Base-by-base conservation (phyloP, 2,888 invertebrate species). In the Ormyrus rosae region DNA sequence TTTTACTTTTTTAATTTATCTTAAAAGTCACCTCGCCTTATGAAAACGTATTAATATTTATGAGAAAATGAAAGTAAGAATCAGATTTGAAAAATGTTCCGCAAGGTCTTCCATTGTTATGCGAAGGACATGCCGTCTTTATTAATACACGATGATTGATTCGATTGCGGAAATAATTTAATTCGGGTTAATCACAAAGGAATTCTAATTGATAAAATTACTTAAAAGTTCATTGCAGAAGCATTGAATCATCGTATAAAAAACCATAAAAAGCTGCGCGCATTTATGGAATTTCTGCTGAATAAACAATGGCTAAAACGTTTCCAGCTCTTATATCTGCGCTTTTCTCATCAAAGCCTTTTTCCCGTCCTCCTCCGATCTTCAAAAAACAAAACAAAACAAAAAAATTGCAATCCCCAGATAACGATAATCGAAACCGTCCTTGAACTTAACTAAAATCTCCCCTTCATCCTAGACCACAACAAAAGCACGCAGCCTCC, bases 1-100 rank as follows among this genome's bases (percentile, higher is more conserved):
- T n/a, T 34, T 34, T 34, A 34, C 34, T 34, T 34, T 34, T 34
- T 34, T 34, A 34, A 34, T 34, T 34, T 34, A 1, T 34, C 2
- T 34, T 34, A 34, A 34, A 34, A 34, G 34, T 34, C 34, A 34
- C 34, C 34, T 34, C 34, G 34, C 34, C 34, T 51, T 67, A 67
- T 67, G 53, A 67, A 51, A 67, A 19, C 50, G 53, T 67, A 67
- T 67, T 67, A 67, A 67, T 67, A 67, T 67, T 67, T 51, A 67
- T 67, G 19, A 67, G 6, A 51, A 67, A 67, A 19, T 51, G 64
- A 64, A 64, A 48, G 64, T 51, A 34, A 5, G 7, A 9, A 10
- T 67, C 51, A 19, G n/a, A 19, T 51, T 13, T 46, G 53, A 67
- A 19, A 51, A 51, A 5, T 19, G 19, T 19, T 19, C 6, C 10